Conservation (phyloP, 2,113 vertebrate species). For the Halichoeres trimaculatus region DNA sequence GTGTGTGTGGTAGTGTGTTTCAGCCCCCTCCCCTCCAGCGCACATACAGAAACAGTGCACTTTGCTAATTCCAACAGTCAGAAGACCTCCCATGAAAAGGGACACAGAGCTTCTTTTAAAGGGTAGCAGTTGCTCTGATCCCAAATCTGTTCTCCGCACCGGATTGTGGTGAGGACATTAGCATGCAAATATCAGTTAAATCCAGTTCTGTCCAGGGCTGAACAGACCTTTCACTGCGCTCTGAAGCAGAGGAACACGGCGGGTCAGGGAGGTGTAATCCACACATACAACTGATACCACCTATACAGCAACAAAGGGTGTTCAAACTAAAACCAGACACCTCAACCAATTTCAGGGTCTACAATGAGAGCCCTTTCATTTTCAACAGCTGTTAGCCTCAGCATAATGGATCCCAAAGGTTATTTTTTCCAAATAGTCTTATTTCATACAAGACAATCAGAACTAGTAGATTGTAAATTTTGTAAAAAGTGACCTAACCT, state of each 20-base stretch:
- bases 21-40: constrained; percentile 27
- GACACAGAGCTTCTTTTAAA: constrained; percentile 46
- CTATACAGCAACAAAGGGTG: constrained; percentile 11
- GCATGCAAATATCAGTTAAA: constrained; percentile 77
- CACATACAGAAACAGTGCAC: constrained; percentile 52
- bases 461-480: constrained; percentile 44
- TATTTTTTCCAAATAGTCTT: constrained; percentile 25
- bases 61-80: constrained; percentile 72
- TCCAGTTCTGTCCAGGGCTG: constrained; percentile 48
- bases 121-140: constrained; percentile 68
- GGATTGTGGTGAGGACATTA: constrained; percentile 70
- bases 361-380: neutral
- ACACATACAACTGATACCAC: constrained; percentile 32
- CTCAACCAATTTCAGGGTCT: neutral
- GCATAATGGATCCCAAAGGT: neutral
- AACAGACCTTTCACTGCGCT: constrained; percentile 58
- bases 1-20: constrained; percentile 46
- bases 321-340: neutral
- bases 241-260: constrained; percentile 40
- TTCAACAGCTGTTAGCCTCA: neutral
- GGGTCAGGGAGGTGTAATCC: constrained; percentile 42
- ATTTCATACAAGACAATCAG: constrained; percentile 32
- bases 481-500: constrained; percentile 33
- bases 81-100: constrained; percentile 69
- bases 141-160: constrained; percentile 61